Evolutionary conservation across 2,888 invertebrate species (phyloP).

Genomic region (Ormyrus thymus): DNA sequence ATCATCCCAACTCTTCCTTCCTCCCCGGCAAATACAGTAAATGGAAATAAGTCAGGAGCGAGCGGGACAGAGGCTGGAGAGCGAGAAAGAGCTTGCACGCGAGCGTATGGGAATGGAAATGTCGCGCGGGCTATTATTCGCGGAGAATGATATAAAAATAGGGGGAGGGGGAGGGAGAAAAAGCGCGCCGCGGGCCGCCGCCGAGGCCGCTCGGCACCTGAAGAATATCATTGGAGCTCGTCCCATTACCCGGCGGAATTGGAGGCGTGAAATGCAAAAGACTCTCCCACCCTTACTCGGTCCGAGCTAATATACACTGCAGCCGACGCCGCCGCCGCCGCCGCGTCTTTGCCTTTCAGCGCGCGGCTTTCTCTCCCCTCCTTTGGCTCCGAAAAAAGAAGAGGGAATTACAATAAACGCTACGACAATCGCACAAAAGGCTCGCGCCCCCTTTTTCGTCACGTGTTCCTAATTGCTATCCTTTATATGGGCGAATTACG

Average conservation of each 20-base stretch:
- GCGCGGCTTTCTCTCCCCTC: too few relatives aligned
- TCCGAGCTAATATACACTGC: constrained; percentile 28
- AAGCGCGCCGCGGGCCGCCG: neutral
- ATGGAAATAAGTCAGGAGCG: constrained; percentile 41
- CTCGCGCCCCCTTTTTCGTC: constrained; percentile 3
- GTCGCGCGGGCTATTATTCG: constrained; percentile 50
- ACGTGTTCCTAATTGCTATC: constrained; percentile 5
- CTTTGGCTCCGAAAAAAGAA: too few relatives aligned
- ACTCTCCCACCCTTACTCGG: constrained; percentile 4
- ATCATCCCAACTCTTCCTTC: constrained; percentile 1
- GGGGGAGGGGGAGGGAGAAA: neutral
- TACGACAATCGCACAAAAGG: constrained; percentile 32
- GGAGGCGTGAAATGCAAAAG: constrained; percentile 57
- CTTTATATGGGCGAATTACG: neutral
- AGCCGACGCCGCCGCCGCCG: too few relatives aligned
- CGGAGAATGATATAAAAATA: constrained; percentile 53
- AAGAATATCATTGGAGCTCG: constrained; percentile 53
- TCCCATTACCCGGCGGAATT: constrained; percentile 59
- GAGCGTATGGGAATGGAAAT: constrained; percentile 40
- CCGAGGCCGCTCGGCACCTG: constrained; percentile 7
- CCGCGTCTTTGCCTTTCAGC: too few relatives aligned
- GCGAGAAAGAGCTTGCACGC: neutral
- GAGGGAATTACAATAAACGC: constrained; percentile 34
- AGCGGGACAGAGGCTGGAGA: neutral
- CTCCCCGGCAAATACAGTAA: constrained; percentile 38